These are phyloP conservation scores for Machaerirhynchus nigripectus DNA, from an alignment of 2,113 vertebrate genomes.

Conservation along the genomic window DNA sequence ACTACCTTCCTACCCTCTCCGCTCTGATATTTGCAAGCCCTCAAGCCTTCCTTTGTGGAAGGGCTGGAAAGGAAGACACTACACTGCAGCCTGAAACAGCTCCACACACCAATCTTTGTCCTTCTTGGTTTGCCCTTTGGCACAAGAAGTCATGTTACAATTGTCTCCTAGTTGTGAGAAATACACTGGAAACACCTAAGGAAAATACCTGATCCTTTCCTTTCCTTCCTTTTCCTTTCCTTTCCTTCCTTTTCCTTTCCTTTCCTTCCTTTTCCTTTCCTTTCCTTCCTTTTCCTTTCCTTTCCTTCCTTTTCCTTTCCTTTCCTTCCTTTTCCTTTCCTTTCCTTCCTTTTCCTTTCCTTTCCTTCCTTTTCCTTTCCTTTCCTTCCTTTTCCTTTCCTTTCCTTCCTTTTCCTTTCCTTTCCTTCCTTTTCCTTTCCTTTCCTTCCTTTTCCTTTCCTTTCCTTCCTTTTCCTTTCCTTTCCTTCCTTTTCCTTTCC, in stretches of 20 bases:
- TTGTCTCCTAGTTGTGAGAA: not conserved
- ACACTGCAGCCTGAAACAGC: not conserved
- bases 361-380: too few species aligned
- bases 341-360: rapidly evolving
- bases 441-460: not conserved
- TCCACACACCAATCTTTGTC: not conserved
- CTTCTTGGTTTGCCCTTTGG: not conserved
- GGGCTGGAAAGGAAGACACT: not conserved
- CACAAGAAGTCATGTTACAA: not conserved
- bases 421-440: too few species aligned
- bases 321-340: rapidly evolving
- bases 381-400: too few species aligned
- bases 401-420: too few species aligned
- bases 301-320: rapidly evolving
- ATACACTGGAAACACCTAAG: not conserved
- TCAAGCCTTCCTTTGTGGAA: not conserved
- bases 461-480: rapidly evolving
- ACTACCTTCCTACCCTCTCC: not conserved
- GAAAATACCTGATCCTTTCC: not conserved
- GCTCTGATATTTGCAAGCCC: not conserved
- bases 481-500: too few species aligned
- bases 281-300: too few species aligned
- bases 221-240: rapidly evolving
- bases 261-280: rapidly evolving
- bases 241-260: not conserved